These are phyloP conservation scores for Leptopilina boulardi DNA, from an alignment of 1,140 invertebrate species.

Conservation along the genomic window DNA sequence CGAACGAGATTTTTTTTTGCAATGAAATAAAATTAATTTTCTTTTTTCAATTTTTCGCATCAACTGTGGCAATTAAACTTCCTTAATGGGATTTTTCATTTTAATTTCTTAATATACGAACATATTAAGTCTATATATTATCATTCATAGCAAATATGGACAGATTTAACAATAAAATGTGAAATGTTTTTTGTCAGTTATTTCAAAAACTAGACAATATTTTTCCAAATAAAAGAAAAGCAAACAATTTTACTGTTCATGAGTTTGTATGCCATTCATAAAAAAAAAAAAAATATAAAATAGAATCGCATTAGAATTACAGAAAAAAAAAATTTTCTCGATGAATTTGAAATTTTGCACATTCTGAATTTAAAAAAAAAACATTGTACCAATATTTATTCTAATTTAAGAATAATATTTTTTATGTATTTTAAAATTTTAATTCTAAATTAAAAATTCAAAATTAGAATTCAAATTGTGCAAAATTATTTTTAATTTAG, in stretches of 20 bases:
- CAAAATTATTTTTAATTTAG: neutral
- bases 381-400: too few species aligned
- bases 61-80: too few species aligned
- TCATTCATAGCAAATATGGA: neutral
- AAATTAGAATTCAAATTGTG: neutral
- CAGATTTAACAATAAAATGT: conserved; percentile 5
- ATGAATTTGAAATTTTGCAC: too few species aligned
- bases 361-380: too few species aligned
- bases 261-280: neutral
- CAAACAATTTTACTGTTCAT: neutral
- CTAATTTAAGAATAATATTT: too few species aligned
- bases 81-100: too few species aligned
- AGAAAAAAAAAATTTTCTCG: neutral
- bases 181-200: neutral
- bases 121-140: neutral
- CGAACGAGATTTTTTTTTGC: too few species aligned
- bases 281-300: neutral
- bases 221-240: neutral
- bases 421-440: too few species aligned
- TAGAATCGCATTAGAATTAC: neutral
- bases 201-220: too few species aligned
- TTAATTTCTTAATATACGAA: too few species aligned
- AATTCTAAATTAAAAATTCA: neutral
- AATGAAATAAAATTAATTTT: too few species aligned
- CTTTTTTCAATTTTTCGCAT: too few species aligned